Conservation (phyloP, 2,797 vertebrate species). For the Rhinatrema bivittatum region DNA sequence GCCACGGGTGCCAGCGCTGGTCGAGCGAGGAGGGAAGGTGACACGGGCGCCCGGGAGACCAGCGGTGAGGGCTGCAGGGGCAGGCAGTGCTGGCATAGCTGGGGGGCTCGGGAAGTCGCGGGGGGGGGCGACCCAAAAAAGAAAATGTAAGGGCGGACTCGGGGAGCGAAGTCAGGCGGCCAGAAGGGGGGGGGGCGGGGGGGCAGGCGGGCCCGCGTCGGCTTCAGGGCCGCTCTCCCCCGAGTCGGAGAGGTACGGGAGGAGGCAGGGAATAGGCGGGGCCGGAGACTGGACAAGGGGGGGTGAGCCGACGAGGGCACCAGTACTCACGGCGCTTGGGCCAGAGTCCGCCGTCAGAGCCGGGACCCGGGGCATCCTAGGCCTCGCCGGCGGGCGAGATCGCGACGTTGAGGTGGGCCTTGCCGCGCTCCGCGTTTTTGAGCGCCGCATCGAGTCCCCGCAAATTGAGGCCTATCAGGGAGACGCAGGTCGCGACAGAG, state of each 20-base stretch:
- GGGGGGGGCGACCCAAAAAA: too few relatives aligned
- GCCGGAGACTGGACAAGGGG: background rate
- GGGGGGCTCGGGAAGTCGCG: too few relatives aligned
- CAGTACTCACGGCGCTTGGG: slow-evolving; percentile 9
- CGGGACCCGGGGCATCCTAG: background rate
- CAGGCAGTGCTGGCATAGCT: too few relatives aligned
- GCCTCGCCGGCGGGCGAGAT: background rate
- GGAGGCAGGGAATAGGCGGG: slow-evolving; percentile 14
- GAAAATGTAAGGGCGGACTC: too few relatives aligned
- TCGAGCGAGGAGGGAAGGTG: background rate
- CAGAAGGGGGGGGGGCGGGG: background rate
- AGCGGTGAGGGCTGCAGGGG: background rate
- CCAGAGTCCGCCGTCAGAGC: background rate
- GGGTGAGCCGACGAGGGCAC: background rate
- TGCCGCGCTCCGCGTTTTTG: too few relatives aligned
- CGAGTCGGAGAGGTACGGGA: too few relatives aligned
- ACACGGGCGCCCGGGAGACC: too few relatives aligned
- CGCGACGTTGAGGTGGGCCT: too few relatives aligned
- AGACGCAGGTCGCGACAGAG: too few relatives aligned
- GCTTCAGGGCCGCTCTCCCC: too few relatives aligned
- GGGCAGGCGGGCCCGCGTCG: background rate
- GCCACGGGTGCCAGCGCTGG: background rate
- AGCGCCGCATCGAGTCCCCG: too few relatives aligned
- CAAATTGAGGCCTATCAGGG: too few relatives aligned
- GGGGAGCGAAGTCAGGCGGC: background rate